Conservation (phyloP, 1,140 invertebrate species). For the Platyscapa corneri region DNA sequence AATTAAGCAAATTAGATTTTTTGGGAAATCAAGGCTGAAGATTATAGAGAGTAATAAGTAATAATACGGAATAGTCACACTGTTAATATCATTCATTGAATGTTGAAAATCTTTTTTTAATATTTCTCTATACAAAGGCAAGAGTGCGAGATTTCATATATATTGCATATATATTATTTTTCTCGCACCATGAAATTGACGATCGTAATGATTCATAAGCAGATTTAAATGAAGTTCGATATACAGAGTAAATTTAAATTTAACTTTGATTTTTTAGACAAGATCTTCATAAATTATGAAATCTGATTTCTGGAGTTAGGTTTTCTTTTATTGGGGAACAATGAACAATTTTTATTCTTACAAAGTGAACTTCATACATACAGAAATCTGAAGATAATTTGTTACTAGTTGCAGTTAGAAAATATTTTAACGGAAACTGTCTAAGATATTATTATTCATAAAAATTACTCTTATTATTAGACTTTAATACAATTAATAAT, state of each 20-base stretch:
- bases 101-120: not conserved
- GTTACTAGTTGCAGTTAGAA: not conserved
- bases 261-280: not conserved
- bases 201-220: not conserved
- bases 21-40: not conserved
- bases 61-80: not conserved
- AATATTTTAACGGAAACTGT: too few species aligned
- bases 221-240: not conserved
- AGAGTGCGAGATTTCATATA: not conserved
- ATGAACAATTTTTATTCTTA: not conserved
- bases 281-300: not conserved
- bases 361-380: not conserved
- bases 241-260: not conserved
- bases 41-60: not conserved
- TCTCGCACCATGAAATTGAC: not conserved
- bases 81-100: conserved; percentile 7
- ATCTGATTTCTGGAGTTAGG: not conserved
- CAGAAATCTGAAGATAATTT: not conserved
- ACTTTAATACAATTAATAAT: too few species aligned
- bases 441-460: too few species aligned
- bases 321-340: not conserved
- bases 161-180: too few species aligned
- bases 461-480: too few species aligned
- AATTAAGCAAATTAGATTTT: conserved; percentile 53
- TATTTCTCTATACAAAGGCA: not conserved